Evolutionary conservation across 2,888 invertebrate species (phyloP).

Genomic region (Byasa hedistus): DNA sequence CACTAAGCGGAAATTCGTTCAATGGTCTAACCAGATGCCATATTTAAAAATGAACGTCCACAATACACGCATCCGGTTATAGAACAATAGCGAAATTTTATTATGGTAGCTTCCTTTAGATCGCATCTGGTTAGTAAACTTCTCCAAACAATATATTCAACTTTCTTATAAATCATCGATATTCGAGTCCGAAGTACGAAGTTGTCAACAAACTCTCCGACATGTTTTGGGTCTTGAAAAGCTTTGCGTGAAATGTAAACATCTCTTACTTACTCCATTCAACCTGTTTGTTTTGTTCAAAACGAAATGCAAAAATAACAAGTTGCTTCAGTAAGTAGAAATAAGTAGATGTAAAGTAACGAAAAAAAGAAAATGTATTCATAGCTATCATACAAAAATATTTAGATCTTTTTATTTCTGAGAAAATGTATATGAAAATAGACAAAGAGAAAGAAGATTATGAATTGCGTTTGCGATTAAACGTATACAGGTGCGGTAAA

Average conservation of each 20-base stretch:
- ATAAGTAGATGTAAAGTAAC: no score
- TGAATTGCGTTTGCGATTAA: no score
- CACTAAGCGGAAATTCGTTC: conserved; percentile 15
- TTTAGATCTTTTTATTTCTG: no score
- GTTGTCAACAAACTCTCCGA: not conserved
- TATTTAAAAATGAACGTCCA: conserved; percentile 16
- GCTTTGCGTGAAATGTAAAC: not conserved
- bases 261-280: not conserved
- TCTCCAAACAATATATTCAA: not conserved
- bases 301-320: no score
- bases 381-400: no score
- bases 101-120: conserved; percentile 21
- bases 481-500: no score
- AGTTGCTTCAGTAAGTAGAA: no score
- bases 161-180: not conserved
- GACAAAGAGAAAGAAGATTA: no score
- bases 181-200: not conserved
- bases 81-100: conserved; percentile 28
- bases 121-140: conserved; percentile 22
- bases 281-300: not conserved
- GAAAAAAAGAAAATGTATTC: no score
- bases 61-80: conserved; percentile 13
- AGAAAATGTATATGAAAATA: no score
- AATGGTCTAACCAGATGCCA: conserved; percentile 12
- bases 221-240: not conserved